Evolutionary conservation across 1,140 invertebrate species (phyloP), one percentile per base, ranked within the genome.

Genomic region (Melipona quadrifasciata): DNA sequence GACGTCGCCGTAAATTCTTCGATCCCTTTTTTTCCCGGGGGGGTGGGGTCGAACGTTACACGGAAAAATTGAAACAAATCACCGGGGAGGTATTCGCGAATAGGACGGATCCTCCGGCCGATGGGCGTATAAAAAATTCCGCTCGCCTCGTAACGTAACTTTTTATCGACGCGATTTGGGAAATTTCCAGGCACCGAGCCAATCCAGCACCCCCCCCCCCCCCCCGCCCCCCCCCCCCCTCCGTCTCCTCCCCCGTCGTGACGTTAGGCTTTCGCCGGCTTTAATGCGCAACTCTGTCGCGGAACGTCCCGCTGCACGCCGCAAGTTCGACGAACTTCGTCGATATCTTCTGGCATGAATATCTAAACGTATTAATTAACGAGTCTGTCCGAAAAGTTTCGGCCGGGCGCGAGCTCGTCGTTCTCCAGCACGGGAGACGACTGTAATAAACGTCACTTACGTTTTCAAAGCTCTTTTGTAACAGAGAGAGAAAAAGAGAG

Each of bases 301-400:
- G 75, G 24, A 64, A 34, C 65, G 82, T 71, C 68, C 57, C 58
- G 82, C 51, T 61, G 70, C 47, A 67, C 73, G 53, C 31, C 77
- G 27, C 14, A 73, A 80, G 31, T 73, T 73, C 82, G 19, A 47
- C 47, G 39, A 84, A 84, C 82, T 86, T 86, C 31, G n/a, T 65
- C 72, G 47, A 75, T 86, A 82, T 82, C 65, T 77, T 19, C 67
- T 72, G 31, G 68, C 67, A 86, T 72, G 80, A 86, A 78, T 83
- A 86, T 86, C 75, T 80, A 55, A 83, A 58, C 77, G 86, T 78
- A 82, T 86, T 86, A 86, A 87, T 87, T 85, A 85, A 34, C 73
- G 53, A 75, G 21, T 55, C 75, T n/a, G 55, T 65, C 31, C 24
- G 6, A 70, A 80, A 81, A 85, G 72, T 83, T 86, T 67, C 16